A percentile compares a stretch with the other conserved stretches of the same genome.
These are phyloP conservation scores for Zonitis immaculata DNA, from an alignment of 2,888 invertebrate genomes.

Conservation along the genomic window DNA sequence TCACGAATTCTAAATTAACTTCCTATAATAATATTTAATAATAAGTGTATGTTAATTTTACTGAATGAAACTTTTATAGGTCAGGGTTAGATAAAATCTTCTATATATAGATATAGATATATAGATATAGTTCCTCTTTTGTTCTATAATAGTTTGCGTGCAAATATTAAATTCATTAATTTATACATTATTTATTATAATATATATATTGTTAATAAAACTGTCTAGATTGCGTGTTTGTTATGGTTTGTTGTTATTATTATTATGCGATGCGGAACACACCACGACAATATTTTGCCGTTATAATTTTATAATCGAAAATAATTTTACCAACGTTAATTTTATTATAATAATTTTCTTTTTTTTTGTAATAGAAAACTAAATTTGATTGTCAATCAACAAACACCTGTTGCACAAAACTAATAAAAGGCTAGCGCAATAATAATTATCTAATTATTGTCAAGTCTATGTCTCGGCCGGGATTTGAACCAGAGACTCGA, in stretches of 20 bases:
- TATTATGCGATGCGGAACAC: background rate
- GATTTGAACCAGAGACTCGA: too few relatives aligned
- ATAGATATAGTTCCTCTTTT: too few relatives aligned
- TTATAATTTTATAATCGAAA: too few relatives aligned
- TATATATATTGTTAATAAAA: constrained; percentile 7
- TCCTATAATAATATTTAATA: background rate
- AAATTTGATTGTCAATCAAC: too few relatives aligned
- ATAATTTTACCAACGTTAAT: too few relatives aligned
- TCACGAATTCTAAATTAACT: background rate
- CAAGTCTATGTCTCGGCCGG: too few relatives aligned
- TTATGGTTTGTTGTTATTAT: constrained; percentile 1
- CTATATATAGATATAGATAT: too few relatives aligned
- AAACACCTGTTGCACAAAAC: constrained; percentile 1
- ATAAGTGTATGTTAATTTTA: background rate
- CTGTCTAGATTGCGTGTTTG: constrained; percentile 22
- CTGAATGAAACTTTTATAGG: background rate
- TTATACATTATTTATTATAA: constrained; percentile 31
- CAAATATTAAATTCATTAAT: constrained; percentile 34
- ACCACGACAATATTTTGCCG: background rate
- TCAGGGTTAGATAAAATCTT: constrained; percentile 16
- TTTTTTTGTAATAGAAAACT: too few relatives aligned
- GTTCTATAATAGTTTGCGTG: constrained; percentile 33
- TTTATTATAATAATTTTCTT: too few relatives aligned
- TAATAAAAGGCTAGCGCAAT: too few relatives aligned
- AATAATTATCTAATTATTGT: too few relatives aligned